Evolutionary conservation across 1,140 invertebrate species (phyloP).

Genomic region (Sesamia nonagrioides): DNA sequence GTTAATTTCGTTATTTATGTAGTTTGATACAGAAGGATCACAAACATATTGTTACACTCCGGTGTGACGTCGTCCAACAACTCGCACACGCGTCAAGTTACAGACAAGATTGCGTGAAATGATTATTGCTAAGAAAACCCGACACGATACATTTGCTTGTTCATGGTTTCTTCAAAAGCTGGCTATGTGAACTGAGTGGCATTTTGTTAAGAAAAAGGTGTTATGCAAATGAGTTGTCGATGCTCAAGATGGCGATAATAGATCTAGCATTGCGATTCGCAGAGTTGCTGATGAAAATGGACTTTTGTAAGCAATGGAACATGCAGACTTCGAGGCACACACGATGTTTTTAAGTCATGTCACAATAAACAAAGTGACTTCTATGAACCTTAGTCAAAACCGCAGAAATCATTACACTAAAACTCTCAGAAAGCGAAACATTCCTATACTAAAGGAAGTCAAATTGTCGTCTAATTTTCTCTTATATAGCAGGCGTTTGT

Average conservation of each 20-base stretch:
- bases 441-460: no score
- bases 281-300: no score
- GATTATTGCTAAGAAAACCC: slow-evolving; percentile 68
- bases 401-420: no score
- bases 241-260: not conserved
- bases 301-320: no score
- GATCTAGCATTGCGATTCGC: not conserved
- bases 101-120: slow-evolving; percentile 64
- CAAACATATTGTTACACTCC: slow-evolving; percentile 2
- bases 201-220: not conserved
- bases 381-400: no score
- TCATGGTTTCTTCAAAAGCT: slow-evolving; percentile 42
- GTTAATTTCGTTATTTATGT: no score
- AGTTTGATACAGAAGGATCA: no score
- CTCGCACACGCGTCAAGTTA: slow-evolving; percentile 58
- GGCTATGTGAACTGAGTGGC: not conserved
- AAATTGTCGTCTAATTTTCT: not conserved
- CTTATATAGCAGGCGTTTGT: not conserved
- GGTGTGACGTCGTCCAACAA: slow-evolving; percentile 32
- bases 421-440: no score
- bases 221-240: not conserved
- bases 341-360: no score
- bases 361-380: no score
- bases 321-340: no score
- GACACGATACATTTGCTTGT: slow-evolving; percentile 61